Base-by-base conservation (phyloP, 2,797 vertebrate species). In the Neomorphus geoffroyi region DNA sequence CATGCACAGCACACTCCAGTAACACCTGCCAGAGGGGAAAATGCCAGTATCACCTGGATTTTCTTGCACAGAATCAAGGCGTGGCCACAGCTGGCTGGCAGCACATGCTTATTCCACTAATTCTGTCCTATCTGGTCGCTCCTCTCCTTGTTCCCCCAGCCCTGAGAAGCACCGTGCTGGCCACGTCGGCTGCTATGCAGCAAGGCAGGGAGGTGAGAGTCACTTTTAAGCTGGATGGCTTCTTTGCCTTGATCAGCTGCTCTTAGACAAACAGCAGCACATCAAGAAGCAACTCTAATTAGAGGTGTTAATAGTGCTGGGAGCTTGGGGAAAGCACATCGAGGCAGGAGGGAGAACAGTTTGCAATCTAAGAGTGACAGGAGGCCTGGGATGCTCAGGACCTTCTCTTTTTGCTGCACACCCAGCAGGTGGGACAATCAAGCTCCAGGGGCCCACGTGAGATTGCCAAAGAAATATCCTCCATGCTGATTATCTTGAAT, bases 271-370 rank as follows among this genome's bases (percentile, higher is more conserved):
- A 88, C 90, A 88, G 88, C 90, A 66, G 86, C 8, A 32, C 86
- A 81, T 85, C 88, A 81, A 54, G 37, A 77, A 93, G 72, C 92
- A 77, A 70, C 72, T 94, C 79, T 95, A 93, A 96, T 96, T 96
- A 95, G 75, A 92, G 78, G 75, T 94, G 95, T 92, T 96, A 94
- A 96, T 87, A 91, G 92, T 4, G 1, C 80, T 66, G 90, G 87
- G 92, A 96, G 60, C 85, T 77, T 43, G 71, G 94, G 71, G 58
- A 48, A 89, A 92, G 80, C 8, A 2, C 78, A 26, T 10, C 3
- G 14, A 86, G 66, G 65, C 71, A 64, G 88, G 79, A 66, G 85
- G 81, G 92, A 83, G 74, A 92, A 56, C 19, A 39, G 62, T 46
- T 48, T 83, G 77, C 65, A 87, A 45, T 13, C 54, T 67, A 23